Conservation (phyloP, 30 jellyfish, hydroid and myxozoan genomes). For the Aurelia coerulea region DNA sequence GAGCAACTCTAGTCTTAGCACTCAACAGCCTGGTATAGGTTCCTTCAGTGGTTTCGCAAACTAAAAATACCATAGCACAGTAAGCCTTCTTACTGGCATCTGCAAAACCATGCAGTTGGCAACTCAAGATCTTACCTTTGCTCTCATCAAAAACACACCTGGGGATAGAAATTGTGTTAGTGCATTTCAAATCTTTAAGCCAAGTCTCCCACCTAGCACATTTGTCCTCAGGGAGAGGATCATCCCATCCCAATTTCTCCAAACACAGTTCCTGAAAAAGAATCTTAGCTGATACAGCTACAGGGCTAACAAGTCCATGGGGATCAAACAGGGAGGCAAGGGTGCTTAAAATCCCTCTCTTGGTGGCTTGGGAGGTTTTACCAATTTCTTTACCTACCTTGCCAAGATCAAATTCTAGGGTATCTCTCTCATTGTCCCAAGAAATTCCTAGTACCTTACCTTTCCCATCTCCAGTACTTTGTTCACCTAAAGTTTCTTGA, state of each 20-base stretch:
- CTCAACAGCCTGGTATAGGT: neutral
- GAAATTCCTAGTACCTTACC: slow-evolving; percentile 36
- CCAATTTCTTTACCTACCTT: slow-evolving; percentile 37
- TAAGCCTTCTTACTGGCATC: slow-evolving; percentile 26
- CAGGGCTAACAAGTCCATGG: slow-evolving; percentile 21
- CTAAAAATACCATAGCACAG: slow-evolving; percentile 23
- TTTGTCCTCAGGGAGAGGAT: slow-evolving; percentile 21
- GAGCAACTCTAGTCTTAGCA: slow-evolving; percentile 45
- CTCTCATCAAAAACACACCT: neutral
- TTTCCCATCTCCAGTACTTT: slow-evolving; percentile 5
- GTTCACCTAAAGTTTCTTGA: slow-evolving; percentile 42
- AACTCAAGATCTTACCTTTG: no score
- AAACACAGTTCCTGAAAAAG: slow-evolving; percentile 16
- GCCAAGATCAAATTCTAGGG: slow-evolving; percentile 32
- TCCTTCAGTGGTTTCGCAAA: slow-evolving; percentile 4
- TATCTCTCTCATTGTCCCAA: slow-evolving; percentile 50
- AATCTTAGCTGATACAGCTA: slow-evolving; percentile 21
- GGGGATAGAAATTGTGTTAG: slow-evolving; percentile 1
- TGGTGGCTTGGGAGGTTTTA: neutral
- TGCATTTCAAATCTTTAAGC: neutral
- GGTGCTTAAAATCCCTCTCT: slow-evolving; percentile 20
- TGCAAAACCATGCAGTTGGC: slow-evolving; percentile 3
- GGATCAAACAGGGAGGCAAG: slow-evolving; percentile 18
- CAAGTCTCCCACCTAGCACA: slow-evolving; percentile 25
- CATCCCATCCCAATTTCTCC: slow-evolving; percentile 13